These are phyloP conservation scores for Girardinus metallicus DNA, from an alignment of 2,797 vertebrate species.

Conservation along the genomic window DNA sequence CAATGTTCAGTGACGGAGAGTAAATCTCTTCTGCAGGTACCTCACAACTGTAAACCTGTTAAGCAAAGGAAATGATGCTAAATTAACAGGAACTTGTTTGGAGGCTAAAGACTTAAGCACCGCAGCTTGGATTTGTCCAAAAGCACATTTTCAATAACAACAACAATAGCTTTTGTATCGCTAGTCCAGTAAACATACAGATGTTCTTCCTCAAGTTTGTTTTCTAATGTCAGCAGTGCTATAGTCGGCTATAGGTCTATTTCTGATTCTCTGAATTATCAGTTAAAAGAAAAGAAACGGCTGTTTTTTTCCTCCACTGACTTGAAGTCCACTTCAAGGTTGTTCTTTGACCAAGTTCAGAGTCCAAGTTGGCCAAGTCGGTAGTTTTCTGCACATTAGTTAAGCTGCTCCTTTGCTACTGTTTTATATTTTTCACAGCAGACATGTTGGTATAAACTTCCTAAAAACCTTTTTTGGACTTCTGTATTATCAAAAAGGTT, in stretches of 20 bases:
- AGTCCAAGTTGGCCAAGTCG: not conserved
- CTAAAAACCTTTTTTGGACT: not conserved
- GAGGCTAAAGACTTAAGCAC: not conserved
- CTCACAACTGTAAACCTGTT: not conserved
- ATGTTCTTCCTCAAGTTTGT: not conserved
- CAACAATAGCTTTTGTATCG: too few relatives aligned
- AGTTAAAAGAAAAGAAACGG: not conserved
- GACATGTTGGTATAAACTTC: not conserved
- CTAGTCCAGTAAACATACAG: too few relatives aligned
- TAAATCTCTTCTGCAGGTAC: not conserved
- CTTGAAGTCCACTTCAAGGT: not conserved
- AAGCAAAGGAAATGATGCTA: not conserved
- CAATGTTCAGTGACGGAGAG: not conserved
- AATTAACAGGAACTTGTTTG: not conserved
- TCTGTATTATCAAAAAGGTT: not conserved
- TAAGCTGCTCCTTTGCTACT: not conserved
- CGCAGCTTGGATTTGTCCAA: not conserved
- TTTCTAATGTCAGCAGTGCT: not conserved
- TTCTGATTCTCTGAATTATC: not conserved
- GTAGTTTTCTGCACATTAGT: not conserved
- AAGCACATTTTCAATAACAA: not conserved
- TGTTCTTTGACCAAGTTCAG: not conserved
- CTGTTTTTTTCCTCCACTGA: too few relatives aligned
- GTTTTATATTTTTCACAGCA: not conserved
- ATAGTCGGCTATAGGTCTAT: not conserved